Evolutionary conservation across 2,797 vertebrate species (phyloP), one percentile per base, ranked within the genome.

Genomic region (Nyctalus aviator): DNA sequence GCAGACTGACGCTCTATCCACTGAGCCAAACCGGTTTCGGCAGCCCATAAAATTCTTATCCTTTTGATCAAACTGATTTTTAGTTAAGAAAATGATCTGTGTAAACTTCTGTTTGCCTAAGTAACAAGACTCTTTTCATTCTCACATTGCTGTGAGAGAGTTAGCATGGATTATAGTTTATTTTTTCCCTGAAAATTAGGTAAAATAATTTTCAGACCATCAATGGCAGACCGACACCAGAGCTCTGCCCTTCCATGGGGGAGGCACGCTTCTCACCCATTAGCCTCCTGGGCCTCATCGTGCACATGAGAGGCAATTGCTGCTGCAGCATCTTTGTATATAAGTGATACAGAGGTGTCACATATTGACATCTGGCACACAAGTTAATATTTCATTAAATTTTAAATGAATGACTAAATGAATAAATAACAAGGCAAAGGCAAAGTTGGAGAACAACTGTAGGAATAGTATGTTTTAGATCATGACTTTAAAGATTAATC

Each of bases 41-140:
- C 37, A 41, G 21, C 0, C 37, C 88, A 57, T 59, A 73, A 84
- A 85, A 72, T 66, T 73, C 21, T 94, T 83, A 32, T 69, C 69
- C 50, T 82, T 92, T 85, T 69, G 25, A 37, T 91, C 9, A 82
- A 77, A 71, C 5, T 66, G 12, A 48, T 91, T 81, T 91, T 94
- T 12, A 71, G 68, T 91, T 84, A 68, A 53, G 14, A 93, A 72
- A 94, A n/a, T 66, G 75, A 94, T 77, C 32, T 2, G 2, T 23
- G 27, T 41, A 71, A 95, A 86, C 2, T 20, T 76, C 27, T 84
- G 15, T 55, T 90, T 84, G n/a, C 72, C 68, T 91, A 7, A 94
- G 10, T 71, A 35, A 25, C 13, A 87, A 81, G 11, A 2, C 23
- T 82, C 15, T 86, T 71, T 76, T 21, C 15, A 21, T 85, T 86